Percentiles rank a stretch among this genome's conserved stretches.
Evolutionary conservation across 2,113 vertebrate species (phyloP).

Genomic region (Oplegnathus fasciatus): DNA sequence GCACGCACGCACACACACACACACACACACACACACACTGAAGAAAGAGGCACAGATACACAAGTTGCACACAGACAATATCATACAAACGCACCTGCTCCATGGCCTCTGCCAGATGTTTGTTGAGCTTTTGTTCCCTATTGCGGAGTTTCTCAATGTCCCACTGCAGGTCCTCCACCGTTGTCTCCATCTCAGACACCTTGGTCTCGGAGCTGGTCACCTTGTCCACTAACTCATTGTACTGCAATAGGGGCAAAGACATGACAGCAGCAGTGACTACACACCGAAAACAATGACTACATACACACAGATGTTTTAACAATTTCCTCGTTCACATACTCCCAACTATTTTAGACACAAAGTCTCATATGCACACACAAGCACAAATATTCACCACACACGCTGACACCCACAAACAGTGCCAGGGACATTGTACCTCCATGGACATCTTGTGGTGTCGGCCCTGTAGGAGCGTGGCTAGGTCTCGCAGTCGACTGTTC

Average conservation of each 20-base stretch:
- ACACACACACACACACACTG: neutral
- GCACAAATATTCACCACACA: neutral
- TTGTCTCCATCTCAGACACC: constrained; percentile 95
- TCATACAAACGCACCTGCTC: constrained; percentile 87
- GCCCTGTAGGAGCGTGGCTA: constrained; percentile 90
- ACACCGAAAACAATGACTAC: neutral
- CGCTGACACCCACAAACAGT: neutral
- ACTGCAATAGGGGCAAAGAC: constrained; percentile 73
- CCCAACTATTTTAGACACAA: neutral
- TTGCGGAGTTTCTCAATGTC: constrained; percentile 95
- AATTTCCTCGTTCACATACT: neutral
- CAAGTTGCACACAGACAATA: neutral
- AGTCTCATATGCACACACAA: neutral
- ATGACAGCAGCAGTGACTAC: neutral
- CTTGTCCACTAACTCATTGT: constrained; percentile 94
- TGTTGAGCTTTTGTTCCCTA: constrained; percentile 94
- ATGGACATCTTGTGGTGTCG: constrained; percentile 93
- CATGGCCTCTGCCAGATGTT: constrained; percentile 92
- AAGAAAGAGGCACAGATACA: neutral
- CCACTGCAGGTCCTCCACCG: constrained; percentile 95
- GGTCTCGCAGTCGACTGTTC: constrained; percentile 88
- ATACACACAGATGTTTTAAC: neutral
- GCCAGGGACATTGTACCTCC: constrained; percentile 82
- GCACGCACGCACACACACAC: neutral
- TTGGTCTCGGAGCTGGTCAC: constrained; percentile 94